A percentile compares a stretch with the other conserved stretches of the same genome.
Conservation (phyloP, 2,888 invertebrate species). For the Hypercompe scribonia region DNA sequence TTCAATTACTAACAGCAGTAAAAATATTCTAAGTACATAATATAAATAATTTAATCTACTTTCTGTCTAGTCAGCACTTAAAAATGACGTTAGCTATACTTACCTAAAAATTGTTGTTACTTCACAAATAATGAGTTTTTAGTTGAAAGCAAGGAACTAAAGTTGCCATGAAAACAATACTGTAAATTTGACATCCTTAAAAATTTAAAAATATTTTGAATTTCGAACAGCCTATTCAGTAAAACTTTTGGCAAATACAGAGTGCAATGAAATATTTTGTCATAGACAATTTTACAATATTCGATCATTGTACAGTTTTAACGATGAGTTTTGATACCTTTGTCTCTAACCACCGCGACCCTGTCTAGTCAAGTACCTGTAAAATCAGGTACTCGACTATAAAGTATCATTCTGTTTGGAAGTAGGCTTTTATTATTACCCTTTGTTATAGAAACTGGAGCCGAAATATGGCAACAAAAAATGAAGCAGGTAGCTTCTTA, state of each 20-base stretch:
- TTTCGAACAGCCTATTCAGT: not conserved
- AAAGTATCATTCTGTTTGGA: not conserved
- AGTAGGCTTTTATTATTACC: constrained; percentile 20
- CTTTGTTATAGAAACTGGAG: constrained; percentile 31
- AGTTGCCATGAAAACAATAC: not conserved
- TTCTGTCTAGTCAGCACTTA: not conserved
- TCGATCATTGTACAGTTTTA: not conserved
- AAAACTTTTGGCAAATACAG: not conserved
- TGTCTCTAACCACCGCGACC: not conserved
- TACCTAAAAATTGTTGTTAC: not conserved
- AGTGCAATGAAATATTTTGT: not conserved
- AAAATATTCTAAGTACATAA: not conserved
- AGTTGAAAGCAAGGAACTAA: not conserved
- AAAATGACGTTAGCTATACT: not conserved
- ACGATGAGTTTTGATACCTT: not conserved
- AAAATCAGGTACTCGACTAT: constrained; percentile 15
- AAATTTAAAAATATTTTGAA: not conserved
- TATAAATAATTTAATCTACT: too few species aligned
- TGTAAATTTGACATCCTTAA: not conserved
- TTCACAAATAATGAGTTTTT: not conserved
- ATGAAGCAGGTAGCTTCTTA: constrained; percentile 26
- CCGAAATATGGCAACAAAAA: constrained; percentile 4
- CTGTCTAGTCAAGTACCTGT: not conserved
- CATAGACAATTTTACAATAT: not conserved
- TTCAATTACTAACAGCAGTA: not conserved